Evolutionary conservation across 2,888 invertebrate genomes (phyloP), one percentile per base, ranked within the genome.

Genomic region (Apamea crenata): DNA sequence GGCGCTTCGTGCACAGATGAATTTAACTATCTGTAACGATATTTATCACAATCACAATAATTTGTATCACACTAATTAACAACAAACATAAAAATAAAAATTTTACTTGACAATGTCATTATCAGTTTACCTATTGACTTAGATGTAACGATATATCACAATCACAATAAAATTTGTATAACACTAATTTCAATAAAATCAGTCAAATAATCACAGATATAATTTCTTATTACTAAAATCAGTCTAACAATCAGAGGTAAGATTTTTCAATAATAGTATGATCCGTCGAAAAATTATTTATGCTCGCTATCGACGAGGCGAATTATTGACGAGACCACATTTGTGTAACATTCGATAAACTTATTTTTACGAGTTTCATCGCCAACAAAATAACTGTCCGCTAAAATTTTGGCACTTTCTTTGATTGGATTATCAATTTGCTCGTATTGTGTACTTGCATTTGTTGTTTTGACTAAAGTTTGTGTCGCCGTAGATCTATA

Each of bases 261-360:
- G 21, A 76, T 70, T 76, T 77, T 29, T 70, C 61, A 77, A 25
- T 71, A 77, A 71, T 65, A 76, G 2, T 68, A 70, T 1, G 32
- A 63, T 63, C 53, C 0, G 71, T 77, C 36, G n/a, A 50, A 76
- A 16, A 61, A 63, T 21, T 77, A 53, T 71, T 21, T 77, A 53
- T 71, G 69, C 76, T 61, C 61, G n/a, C 0, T 25, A 77, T 77
- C 77, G 77, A 63, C 63, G 77, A 77, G 72, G 50, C 47, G 72
- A 44, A 80, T 77, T 80, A 77, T 77, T 40, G 77, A 80, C 68
- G 77, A 72, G 77, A 72, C 77, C 29, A 80, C 72, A 77, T 80
- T 77, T 76, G 36, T 80, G 61, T 77, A 76, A 32, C 70, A 76
- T 74, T 32, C 32, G 8, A 76, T 76, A 80, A 80, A 71, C 2